A percentile compares a stretch with the other conserved stretches of the same genome.
Evolutionary conservation across 2,888 invertebrate species (phyloP).

Genomic region (Agrotis segetum): DNA sequence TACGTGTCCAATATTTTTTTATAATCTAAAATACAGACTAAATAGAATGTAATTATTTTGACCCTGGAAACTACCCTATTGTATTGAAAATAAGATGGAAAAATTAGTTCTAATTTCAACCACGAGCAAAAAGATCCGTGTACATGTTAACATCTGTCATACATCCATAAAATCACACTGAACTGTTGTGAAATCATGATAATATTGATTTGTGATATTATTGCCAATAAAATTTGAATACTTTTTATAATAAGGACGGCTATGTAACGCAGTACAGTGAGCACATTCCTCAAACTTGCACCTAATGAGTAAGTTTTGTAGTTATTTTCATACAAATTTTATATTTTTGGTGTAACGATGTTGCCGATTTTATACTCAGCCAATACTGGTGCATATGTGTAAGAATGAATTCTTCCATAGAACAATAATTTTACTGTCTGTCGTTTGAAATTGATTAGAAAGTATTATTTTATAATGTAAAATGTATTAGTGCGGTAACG

Average conservation of each 20-base stretch:
- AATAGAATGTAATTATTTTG: too few relatives aligned
- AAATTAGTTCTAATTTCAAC: background rate
- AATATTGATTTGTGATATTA: slow-evolving; percentile 87
- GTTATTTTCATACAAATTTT: slow-evolving; percentile 86
- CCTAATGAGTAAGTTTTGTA: slow-evolving; percentile 81
- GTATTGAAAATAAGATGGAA: background rate
- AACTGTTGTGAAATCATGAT: slow-evolving; percentile 69
- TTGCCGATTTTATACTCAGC: slow-evolving; percentile 77
- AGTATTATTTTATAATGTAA: slow-evolving; percentile 84
- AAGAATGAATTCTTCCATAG: slow-evolving; percentile 81
- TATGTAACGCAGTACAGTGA: slow-evolving; percentile 62
- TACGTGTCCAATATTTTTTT: too few relatives aligned
- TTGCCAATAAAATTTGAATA: slow-evolving; percentile 83
- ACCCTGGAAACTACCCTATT: too few relatives aligned
- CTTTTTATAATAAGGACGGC: slow-evolving; percentile 70
- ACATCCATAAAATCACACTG: slow-evolving; percentile 30
- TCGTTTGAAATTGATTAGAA: slow-evolving; percentile 80
- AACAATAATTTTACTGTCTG: slow-evolving; percentile 76
- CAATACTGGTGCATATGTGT: slow-evolving; percentile 61
- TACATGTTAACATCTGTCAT: slow-evolving; percentile 13
- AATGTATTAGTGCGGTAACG: slow-evolving; percentile 75
- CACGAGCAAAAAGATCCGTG: slow-evolving; percentile 1
- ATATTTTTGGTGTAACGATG: slow-evolving; percentile 81
- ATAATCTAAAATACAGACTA: too few relatives aligned
- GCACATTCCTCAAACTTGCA: slow-evolving; percentile 84